These are phyloP conservation scores for Drosophila novamexicana DNA, from an alignment of 1,140 invertebrate genomes.

Conservation along the genomic window DNA sequence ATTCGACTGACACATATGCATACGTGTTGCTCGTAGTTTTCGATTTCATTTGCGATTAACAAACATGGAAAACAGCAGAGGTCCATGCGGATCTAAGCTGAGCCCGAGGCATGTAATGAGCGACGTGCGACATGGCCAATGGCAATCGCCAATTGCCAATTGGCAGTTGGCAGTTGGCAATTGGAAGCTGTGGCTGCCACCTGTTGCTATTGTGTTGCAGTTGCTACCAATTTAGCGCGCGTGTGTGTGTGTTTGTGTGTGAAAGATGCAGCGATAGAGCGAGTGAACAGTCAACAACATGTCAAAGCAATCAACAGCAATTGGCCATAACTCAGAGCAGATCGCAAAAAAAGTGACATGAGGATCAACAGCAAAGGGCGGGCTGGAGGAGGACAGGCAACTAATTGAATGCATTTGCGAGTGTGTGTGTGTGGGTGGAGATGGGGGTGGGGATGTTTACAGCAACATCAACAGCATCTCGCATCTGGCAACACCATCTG, in stretches of 20 bases:
- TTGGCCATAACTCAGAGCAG: constrained; percentile 36
- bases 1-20: not conserved
- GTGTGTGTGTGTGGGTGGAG: not conserved
- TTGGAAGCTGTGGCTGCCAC: constrained; percentile 34
- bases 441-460: constrained; percentile 1
- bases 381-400: constrained; percentile 7
- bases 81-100: constrained; percentile 9
- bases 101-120: constrained; percentile 39
- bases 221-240: constrained; percentile 11
- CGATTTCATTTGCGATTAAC: constrained; percentile 74
- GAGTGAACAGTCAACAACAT: constrained; percentile 27
- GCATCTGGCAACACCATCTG: not conserved
- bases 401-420: constrained; percentile 73
- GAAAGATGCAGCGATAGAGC: constrained; percentile 18
- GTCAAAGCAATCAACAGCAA: constrained; percentile 33
- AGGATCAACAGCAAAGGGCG: constrained; percentile 2
- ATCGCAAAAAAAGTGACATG: constrained; percentile 13
- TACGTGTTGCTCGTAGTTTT: constrained; percentile 42
- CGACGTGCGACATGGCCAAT: constrained; percentile 49
- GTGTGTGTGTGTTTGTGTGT: not conserved
- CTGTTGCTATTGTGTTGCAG: constrained; percentile 28
- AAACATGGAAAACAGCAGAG: constrained; percentile 29
- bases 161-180: constrained; percentile 15
- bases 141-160: constrained; percentile 31
- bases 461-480: constrained; percentile 3